phyloP scores from a whole-genome alignment of 2,797 vertebrate genomes.

The Austrolebias charrua region DNA sequence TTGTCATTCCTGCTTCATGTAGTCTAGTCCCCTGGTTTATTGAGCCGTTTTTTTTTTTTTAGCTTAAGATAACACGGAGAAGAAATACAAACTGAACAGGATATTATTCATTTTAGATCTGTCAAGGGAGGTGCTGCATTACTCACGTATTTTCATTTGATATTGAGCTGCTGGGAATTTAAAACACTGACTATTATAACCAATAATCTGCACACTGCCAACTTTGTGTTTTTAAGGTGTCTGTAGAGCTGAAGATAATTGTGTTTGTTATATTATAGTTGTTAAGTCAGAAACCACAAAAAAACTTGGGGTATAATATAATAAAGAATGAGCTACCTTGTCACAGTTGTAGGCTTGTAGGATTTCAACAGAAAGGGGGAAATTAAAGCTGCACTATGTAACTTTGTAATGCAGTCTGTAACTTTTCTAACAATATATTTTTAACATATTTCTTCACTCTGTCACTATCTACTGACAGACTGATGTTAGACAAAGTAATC shows the following conservation, averaged over 20 bases:
- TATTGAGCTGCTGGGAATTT: slow-evolving; percentile 51
- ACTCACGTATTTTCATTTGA: slow-evolving; percentile 45
- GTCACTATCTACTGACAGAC: too few relatives aligned
- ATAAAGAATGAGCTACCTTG: not conserved
- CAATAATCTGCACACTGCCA: not conserved
- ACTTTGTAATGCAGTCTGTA: too few relatives aligned
- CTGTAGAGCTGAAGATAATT: not conserved
- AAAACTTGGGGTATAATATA: too few relatives aligned
- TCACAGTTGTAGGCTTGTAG: not conserved
- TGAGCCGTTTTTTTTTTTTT: slow-evolving; percentile 49
- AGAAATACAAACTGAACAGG: slow-evolving; percentile 36
- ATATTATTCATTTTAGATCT: slow-evolving; percentile 59
- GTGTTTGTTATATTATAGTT: not conserved
- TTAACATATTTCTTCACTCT: too few relatives aligned
- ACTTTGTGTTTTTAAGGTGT: slow-evolving; percentile 7
- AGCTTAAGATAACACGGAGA: slow-evolving; percentile 54
- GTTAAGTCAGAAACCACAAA: not conserved
- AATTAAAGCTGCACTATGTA: too few relatives aligned
- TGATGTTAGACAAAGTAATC: too few relatives aligned
- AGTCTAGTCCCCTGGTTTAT: slow-evolving; percentile 19
- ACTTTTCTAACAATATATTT: too few relatives aligned
- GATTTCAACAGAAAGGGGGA: too few relatives aligned
- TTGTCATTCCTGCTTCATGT: slow-evolving; percentile 41
- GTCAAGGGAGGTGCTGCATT: slow-evolving; percentile 53
- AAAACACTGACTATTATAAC: slow-evolving; percentile 40